Percentiles rank a stretch among this genome's conserved stretches.
Evolutionary conservation across 2,113 vertebrate species (phyloP).

Genomic region (Gadus chalcogrammus): DNA sequence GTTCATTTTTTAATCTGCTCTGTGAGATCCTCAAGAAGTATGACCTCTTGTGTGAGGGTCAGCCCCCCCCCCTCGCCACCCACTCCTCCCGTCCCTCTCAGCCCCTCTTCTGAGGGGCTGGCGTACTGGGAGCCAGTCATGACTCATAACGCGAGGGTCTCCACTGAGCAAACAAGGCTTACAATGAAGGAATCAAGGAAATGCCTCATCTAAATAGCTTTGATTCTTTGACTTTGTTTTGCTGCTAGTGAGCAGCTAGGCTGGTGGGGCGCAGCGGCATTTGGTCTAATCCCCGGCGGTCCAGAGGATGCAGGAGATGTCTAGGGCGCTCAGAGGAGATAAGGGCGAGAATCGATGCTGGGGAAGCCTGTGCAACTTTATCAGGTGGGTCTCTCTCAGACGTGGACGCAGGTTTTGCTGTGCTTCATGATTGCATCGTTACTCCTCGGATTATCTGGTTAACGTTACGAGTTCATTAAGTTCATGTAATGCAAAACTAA

Average conservation of each 20-base stretch:
- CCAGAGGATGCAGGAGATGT: conserved; percentile 31
- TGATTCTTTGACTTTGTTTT: background rate
- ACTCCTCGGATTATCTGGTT: too few species aligned
- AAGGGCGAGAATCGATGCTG: conserved; percentile 44
- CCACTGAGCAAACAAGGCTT: conserved; percentile 35
- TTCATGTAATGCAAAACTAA: too few species aligned
- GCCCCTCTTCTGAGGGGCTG: conserved; percentile 62
- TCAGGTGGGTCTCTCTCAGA: conserved; percentile 61
- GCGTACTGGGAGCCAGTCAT: conserved; percentile 68
- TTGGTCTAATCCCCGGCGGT: conserved; percentile 32
- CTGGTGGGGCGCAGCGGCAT: conserved; percentile 30
- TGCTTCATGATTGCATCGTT: background rate
- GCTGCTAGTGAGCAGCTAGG: conserved; percentile 20
- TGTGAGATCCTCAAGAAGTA: conserved; percentile 57
- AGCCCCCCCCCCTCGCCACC: conserved; percentile 48
- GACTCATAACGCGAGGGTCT: conserved; percentile 63
- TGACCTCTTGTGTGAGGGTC: conserved; percentile 64
- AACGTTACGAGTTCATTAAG: too few species aligned
- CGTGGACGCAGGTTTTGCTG: background rate
- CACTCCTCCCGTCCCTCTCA: conserved; percentile 26
- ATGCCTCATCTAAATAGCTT: conserved; percentile 19
- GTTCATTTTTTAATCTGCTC: conserved; percentile 53
- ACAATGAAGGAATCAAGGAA: conserved; percentile 38
- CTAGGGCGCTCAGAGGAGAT: conserved; percentile 42
- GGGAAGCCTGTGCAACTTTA: conserved; percentile 47